phyloP scores from a whole-genome alignment of 2,113 vertebrate genomes.

The Rhegmatorhina hoffmannsi region DNA sequence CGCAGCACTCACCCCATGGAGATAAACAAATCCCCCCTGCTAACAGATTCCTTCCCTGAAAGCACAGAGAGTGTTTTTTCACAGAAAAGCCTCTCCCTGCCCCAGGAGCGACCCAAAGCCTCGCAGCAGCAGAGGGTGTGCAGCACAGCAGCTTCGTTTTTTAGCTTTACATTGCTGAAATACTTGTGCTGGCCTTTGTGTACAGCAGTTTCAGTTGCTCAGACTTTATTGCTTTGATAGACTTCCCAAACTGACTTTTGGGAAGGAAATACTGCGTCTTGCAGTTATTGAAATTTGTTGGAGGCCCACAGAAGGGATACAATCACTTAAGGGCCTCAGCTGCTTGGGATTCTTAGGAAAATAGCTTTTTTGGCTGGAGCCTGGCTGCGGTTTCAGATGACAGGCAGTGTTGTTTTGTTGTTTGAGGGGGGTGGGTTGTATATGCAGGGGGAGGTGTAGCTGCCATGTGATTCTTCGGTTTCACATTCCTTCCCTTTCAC shows the following conservation, averaged over 20 bases:
- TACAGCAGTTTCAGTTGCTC: slow-evolving; percentile 15
- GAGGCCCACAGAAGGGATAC: slow-evolving; percentile 76
- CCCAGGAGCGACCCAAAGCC: neutral
- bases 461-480: slow-evolving; percentile 55
- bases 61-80: neutral
- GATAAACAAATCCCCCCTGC: neutral
- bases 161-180: slow-evolving; percentile 18
- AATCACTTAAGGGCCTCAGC: slow-evolving; percentile 71
- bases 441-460: slow-evolving; percentile 48
- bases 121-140: neutral
- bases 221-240: slow-evolving; percentile 15
- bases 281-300: slow-evolving; percentile 39
- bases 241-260: slow-evolving; percentile 51
- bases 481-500: slow-evolving; percentile 61
- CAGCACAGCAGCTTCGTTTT: neutral
- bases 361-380: slow-evolving; percentile 35
- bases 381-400: slow-evolving; percentile 51
- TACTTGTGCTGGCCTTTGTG: slow-evolving; percentile 21
- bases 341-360: slow-evolving; percentile 70
- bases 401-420: slow-evolving; percentile 72
- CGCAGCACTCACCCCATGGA: neutral
- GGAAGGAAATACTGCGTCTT: slow-evolving; percentile 74
- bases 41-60: neutral
- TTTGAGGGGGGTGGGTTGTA: slow-evolving; percentile 42
- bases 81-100: neutral